A percentile compares a stretch with the other conserved stretches of the same genome.
Evolutionary conservation across 2,797 vertebrate species (phyloP).

Genomic region (Lithobates pipiens): DNA sequence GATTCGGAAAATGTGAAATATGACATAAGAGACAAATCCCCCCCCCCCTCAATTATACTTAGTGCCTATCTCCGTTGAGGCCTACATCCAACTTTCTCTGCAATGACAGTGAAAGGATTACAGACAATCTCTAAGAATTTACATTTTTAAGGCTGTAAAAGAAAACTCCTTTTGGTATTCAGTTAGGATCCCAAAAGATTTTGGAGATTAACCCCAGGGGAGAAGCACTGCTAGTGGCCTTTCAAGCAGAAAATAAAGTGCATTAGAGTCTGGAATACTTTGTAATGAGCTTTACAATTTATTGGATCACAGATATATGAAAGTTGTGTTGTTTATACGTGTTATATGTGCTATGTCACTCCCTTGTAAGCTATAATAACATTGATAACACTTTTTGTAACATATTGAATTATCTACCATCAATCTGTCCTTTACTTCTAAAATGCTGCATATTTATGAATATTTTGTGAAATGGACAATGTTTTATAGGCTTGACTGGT

Average conservation of each 20-base stretch:
- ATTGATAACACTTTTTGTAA: no score
- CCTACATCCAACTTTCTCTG: conserved; percentile 9
- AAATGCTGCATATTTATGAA: neutral
- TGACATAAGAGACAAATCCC: neutral
- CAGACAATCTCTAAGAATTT: conserved; percentile 44
- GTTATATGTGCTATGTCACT: neutral
- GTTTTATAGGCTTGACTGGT: neutral
- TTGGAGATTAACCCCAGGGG: conserved; percentile 55
- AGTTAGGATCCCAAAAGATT: conserved; percentile 52
- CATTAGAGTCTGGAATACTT: conserved; percentile 35
- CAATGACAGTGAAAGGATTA: conserved; percentile 33
- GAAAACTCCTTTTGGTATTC: conserved; percentile 54
- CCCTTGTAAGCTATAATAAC: no score
- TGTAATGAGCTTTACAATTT: conserved; percentile 48
- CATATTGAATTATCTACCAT: neutral
- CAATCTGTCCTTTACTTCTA: no score
- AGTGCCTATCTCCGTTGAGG: neutral
- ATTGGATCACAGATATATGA: conserved; percentile 44
- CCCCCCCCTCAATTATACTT: neutral
- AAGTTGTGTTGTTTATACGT: neutral
- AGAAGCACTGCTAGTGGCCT: conserved; percentile 49
- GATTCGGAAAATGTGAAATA: neutral
- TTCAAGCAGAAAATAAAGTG: conserved; percentile 56
- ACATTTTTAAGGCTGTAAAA: conserved; percentile 57
- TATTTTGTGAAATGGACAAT: neutral